A percentile compares a stretch with the other conserved stretches of the same genome.
phyloP scores from a whole-genome alignment of 2,797 vertebrate species.

The Acomys russatus region DNA sequence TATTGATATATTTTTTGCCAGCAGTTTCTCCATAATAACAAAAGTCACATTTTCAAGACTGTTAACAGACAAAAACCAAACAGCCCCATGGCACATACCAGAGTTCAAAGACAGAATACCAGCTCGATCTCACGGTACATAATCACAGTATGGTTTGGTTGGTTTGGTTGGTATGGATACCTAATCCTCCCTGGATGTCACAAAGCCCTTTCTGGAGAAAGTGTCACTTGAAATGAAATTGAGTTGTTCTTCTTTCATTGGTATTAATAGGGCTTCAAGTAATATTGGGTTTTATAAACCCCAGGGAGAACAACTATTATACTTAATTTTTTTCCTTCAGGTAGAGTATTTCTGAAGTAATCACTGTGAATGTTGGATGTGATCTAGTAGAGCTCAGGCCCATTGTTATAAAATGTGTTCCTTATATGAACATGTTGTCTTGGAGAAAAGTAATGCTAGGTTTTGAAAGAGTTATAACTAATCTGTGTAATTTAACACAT shows the following conservation, averaged over 20 bases:
- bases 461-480: neutral
- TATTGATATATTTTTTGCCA: neutral
- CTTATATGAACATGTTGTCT: neutral
- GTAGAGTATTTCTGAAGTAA: neutral
- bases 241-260: neutral
- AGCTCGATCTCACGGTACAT: neutral
- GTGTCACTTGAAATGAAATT: neutral
- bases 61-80: neutral
- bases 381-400: neutral
- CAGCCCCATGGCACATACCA: neutral
- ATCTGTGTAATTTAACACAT: neutral
- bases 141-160: neutral
- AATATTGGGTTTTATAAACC: neutral
- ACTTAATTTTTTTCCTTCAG: neutral
- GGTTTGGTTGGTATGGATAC: neutral
- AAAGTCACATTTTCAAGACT: neutral
- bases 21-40: neutral
- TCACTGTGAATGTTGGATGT: neutral
- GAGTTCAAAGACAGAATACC: neutral
- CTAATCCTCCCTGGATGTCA: neutral
- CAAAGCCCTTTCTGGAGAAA: neutral
- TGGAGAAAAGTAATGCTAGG: neutral
- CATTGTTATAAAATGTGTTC: neutral
- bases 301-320: neutral
- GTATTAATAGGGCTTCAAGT: neutral